Evolutionary conservation across 2,113 vertebrate species (phyloP).

Genomic region (Seriola aureovittata): DNA sequence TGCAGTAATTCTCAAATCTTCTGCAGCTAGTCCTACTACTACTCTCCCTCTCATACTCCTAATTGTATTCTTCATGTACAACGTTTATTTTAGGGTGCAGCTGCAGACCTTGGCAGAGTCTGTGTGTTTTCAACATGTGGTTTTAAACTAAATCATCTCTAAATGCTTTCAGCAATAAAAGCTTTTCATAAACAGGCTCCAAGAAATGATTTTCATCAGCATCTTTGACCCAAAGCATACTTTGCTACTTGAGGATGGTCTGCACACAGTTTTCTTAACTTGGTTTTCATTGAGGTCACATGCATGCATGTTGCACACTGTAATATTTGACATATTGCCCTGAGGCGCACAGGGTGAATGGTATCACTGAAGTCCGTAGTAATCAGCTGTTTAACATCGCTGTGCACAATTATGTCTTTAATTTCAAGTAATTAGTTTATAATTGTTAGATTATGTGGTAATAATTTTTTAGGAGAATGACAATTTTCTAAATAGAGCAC

Average conservation of each 20-base stretch:
- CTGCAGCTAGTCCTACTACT: not conserved
- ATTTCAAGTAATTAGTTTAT: not conserved
- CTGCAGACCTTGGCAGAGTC: constrained; percentile 17
- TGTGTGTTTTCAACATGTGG: not conserved
- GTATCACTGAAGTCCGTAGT: not conserved
- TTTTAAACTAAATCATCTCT: constrained; percentile 11
- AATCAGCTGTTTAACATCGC: not conserved
- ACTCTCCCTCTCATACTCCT: not conserved
- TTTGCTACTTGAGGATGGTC: constrained; percentile 5
- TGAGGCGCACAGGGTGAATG: not conserved
- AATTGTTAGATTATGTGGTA: no score
- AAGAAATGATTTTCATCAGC: not conserved
- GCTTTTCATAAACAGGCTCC: not conserved
- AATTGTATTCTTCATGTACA: not conserved
- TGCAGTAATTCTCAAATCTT: not conserved
- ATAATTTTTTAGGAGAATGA: no score
- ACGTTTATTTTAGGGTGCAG: not conserved
- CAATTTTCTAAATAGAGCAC: no score
- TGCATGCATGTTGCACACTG: not conserved
- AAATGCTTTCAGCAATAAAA: constrained; percentile 23
- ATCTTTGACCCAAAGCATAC: not conserved
- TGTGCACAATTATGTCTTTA: not conserved
- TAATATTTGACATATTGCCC: not conserved
- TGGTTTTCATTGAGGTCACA: not conserved
- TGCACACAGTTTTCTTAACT: not conserved